Conservation (phyloP, 2,888 invertebrate species). For the Drosophila limbata region DNA sequence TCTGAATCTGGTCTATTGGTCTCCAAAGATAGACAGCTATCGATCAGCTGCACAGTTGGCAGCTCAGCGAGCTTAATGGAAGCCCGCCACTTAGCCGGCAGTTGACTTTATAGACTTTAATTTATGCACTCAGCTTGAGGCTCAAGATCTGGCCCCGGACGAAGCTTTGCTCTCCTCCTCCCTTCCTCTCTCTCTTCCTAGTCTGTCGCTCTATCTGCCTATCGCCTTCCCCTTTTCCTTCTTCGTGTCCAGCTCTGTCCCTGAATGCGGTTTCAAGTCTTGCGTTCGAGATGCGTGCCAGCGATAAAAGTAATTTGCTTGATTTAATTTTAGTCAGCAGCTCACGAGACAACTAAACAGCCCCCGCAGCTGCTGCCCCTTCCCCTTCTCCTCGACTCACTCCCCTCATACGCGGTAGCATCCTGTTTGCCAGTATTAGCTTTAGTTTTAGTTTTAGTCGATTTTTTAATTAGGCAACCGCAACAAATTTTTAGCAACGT, state of each 20-base stretch:
- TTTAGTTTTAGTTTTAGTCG: conserved; percentile 34
- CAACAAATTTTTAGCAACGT: conserved; percentile 69
- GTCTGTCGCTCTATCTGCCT: neutral
- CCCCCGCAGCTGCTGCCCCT: conserved; percentile 51
- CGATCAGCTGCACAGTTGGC: conserved; percentile 79
- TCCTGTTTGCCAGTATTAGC: conserved; percentile 69
- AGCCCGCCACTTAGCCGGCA: conserved; percentile 78
- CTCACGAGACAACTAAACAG: conserved; percentile 71
- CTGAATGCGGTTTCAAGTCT: conserved; percentile 71
- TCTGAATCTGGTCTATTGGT: conserved; percentile 41
- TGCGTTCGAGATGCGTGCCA: conserved; percentile 80
- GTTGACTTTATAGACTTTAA: conserved; percentile 79
- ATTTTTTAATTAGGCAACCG: conserved; percentile 75
- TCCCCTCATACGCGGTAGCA: conserved; percentile 47
- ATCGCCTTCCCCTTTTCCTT: conserved; percentile 2
- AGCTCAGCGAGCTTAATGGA: conserved; percentile 80
- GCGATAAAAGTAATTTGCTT: conserved; percentile 80
- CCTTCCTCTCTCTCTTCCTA: neutral
- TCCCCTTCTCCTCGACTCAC: neutral
- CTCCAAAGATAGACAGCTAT: conserved; percentile 73
- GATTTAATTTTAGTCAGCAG: conserved; percentile 80
- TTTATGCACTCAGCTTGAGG: conserved; percentile 74
- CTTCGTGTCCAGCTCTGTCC: conserved; percentile 50
- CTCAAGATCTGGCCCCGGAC: conserved; percentile 60
- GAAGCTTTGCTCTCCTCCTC: conserved; percentile 10